Evolutionary conservation across 35 echinoderm and acorn worm genomes (phyloP).

Genomic region (Stichopus chloronotus): DNA sequence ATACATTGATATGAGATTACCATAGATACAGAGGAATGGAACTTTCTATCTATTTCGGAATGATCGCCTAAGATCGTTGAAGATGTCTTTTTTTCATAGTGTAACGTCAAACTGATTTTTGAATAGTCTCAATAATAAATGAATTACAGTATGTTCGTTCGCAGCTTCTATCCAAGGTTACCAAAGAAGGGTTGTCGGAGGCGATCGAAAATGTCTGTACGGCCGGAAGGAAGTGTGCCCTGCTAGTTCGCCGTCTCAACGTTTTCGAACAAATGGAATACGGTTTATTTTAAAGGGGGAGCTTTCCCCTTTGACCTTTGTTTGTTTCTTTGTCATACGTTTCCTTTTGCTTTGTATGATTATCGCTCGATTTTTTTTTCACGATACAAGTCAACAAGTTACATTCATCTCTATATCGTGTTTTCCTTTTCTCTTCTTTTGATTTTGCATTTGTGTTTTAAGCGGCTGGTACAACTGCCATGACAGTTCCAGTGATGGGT

Average conservation of each 20-base stretch:
- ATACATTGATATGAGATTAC: neutral
- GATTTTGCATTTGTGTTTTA: too few relatives aligned
- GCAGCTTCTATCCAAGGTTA: constrained; percentile 48
- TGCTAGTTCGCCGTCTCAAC: constrained; percentile 40
- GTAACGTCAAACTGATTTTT: neutral
- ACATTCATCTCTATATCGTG: too few relatives aligned
- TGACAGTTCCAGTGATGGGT: too few relatives aligned
- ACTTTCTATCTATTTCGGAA: too few relatives aligned
- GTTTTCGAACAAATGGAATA: constrained; percentile 64
- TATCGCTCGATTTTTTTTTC: too few relatives aligned
- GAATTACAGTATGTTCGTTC: constrained; percentile 55
- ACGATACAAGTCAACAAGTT: too few relatives aligned
- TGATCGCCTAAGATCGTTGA: too few relatives aligned
- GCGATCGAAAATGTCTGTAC: constrained; percentile 68
- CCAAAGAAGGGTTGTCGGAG: constrained; percentile 41
- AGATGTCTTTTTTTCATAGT: too few relatives aligned
- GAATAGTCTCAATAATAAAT: neutral
- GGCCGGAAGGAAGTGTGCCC: constrained; percentile 39
- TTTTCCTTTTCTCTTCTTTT: too few relatives aligned
- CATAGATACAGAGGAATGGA: neutral
- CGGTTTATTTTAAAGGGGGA: constrained; percentile 62
- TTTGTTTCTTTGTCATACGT: neutral
- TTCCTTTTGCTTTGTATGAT: neutral
- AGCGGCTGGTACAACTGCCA: too few relatives aligned
- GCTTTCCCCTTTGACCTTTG: neutral